Evolutionary conservation across 2,888 invertebrate genomes (phyloP).

Genomic region (Euzetes globulus): DNA sequence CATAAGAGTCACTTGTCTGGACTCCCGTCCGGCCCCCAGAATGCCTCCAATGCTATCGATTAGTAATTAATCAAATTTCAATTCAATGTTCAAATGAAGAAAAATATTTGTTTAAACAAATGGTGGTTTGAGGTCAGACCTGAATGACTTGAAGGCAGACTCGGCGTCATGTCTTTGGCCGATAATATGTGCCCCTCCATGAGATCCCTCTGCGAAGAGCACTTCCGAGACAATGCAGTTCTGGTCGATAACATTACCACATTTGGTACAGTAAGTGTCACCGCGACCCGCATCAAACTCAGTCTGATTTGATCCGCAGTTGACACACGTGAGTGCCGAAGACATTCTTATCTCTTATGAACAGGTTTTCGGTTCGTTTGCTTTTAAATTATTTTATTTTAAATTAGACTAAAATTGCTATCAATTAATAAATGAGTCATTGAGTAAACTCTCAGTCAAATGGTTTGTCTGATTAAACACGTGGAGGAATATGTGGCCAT

Average conservation of each 20-base stretch:
- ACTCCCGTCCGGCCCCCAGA: slow-evolving; percentile 43
- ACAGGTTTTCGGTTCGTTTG: too few species aligned
- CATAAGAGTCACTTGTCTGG: slow-evolving; percentile 41
- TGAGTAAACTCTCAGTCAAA: too few species aligned
- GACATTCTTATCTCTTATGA: too few species aligned
- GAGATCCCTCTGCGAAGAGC: slow-evolving; percentile 86
- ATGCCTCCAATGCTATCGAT: slow-evolving; percentile 30
- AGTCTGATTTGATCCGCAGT: slow-evolving; percentile 63
- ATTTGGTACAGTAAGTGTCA: slow-evolving; percentile 89
- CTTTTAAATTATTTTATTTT: too few species aligned
- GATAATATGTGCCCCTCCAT: slow-evolving; percentile 64
- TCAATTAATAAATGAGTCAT: too few species aligned
- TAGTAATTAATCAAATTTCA: neutral
- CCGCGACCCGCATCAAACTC: slow-evolving; percentile 91
- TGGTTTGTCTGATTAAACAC: too few species aligned
- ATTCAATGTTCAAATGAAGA: neutral
- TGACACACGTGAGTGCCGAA: slow-evolving; percentile 44
- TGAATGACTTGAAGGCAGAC: slow-evolving; percentile 25
- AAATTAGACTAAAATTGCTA: too few species aligned
- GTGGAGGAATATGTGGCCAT: too few species aligned
- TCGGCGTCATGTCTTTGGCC: slow-evolving; percentile 82
- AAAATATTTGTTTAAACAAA: too few species aligned
- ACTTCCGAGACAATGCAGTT: slow-evolving; percentile 93
- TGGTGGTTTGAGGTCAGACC: neutral
- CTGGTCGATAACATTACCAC: slow-evolving; percentile 92